Evolutionary conservation across 2,113 vertebrate genomes (phyloP), one percentile per base, ranked within the genome.

Genomic region (Sinocyclocheilus maitianheensis): DNA sequence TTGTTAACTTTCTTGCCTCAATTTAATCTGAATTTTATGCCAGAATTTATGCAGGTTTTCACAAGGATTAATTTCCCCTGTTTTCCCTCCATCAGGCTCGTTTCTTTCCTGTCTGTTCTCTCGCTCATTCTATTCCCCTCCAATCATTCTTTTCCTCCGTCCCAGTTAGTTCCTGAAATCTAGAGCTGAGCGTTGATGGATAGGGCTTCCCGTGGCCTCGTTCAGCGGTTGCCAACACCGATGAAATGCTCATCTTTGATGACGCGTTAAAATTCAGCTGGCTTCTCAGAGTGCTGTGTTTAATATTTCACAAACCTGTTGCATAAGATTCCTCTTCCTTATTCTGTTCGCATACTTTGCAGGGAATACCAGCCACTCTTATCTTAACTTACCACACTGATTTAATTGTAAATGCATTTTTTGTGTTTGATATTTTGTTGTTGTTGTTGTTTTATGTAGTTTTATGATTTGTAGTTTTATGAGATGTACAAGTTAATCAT

Each of bases 241-340:
- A 60, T 63, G 8, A 81, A 65, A 46, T 65, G 58, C 55, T 79
- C 55, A 62, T 60, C 77, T 60, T 80, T 80, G 55, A 80, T 80
- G 58, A 81, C 1, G 14, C 78, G 65, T 81, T 81, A 43, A 65
- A 81, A 65, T 65, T 65, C 78, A 63, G n/a, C 46, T 48, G 46
- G 46, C 46, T 48, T 48, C 46, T 48, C 46, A 12, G 46, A 81
- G 37, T n/a, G 16, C 22, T 0, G 3, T 80, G 22, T 63, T 46
- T 65, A 65, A 81, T 81, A 46, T 65, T 81, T 81, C 22, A 65
- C 37, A 16, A 24, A n/a, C 34, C 14, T 9, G 6, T 81, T 81
- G 78, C 78, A 81, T 65, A 81, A 65, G 78, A 65, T n/a, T 4
- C 40, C 53, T 79, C 30, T 79, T 62, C 5, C 53, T 24, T 37